Evolutionary conservation across 2,797 vertebrate species (phyloP), one percentile per base, ranked within the genome.

Genomic region (Nannoperca obscura): DNA sequence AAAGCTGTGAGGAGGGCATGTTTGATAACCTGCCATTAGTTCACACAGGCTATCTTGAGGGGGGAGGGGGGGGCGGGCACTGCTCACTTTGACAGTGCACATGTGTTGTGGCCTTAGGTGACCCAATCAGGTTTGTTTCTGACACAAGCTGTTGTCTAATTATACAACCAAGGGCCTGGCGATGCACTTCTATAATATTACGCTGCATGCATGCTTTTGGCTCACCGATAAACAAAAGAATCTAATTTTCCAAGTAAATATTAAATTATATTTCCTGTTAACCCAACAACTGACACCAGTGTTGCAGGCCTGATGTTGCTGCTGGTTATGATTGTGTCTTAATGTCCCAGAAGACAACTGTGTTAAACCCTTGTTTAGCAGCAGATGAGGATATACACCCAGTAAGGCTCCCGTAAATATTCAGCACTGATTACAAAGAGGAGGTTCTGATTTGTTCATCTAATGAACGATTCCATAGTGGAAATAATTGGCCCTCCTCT

Each of bases 401-500:
- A 57, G 71, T 79, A 42, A 53, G 62, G 2, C n/a, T 58, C 0
- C 3, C 65, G 79, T 88, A 71, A 74, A 86, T 88, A 89, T 91
- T 83, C 78, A 87, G 59, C 3, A 5, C 32, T 85, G 46, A 83
- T 88, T 71, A 74, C 49, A 64, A 15, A 14, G 14, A 64, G 71
- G 64, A 66, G 67, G 57, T 66, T 86, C 87, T 74, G 63, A 88
- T 86, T 88, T 54, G 40, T 60, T 74, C 58, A 30, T 36, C 38
- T 80, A 71, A 88, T 84, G 54, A 89, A 78, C 78, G 65, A 80
- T 84, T 86, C 80, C 78, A 50, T 64, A 55, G 73, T 64, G 78
- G 74, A 87, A 80, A 82, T 89, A 85, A 88, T 49, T 84, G 44
- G 36, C 71, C 62, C 66, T 62, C 7, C 27, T 72, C 65, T 59